These are phyloP conservation scores for Drosophila carrolli DNA, from an alignment of 1,140 invertebrate species.

Conservation along the genomic window DNA sequence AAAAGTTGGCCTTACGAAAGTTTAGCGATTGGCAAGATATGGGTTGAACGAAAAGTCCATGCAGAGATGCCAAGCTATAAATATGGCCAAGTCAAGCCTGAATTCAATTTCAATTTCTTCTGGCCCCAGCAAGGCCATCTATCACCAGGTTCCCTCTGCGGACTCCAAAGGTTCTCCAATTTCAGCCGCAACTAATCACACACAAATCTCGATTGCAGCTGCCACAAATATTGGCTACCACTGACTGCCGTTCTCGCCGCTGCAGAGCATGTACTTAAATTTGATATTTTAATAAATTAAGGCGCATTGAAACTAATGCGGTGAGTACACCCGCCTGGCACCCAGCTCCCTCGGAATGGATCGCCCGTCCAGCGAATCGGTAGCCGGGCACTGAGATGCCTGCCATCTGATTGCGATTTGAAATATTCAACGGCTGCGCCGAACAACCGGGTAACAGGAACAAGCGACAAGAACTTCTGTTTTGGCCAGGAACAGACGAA, in stretches of 20 bases:
- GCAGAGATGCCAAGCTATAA: not conserved
- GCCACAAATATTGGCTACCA: constrained; percentile 51
- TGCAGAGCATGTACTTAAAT: constrained; percentile 67
- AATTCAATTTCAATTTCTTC: constrained; percentile 46
- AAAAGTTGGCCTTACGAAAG: constrained; percentile 6
- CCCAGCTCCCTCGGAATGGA: not conserved
- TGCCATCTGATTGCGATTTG: constrained; percentile 83
- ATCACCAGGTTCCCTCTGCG: constrained; percentile 16
- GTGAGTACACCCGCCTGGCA: constrained; percentile 34
- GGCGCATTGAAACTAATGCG: constrained; percentile 71
- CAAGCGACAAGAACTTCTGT: constrained; percentile 81
- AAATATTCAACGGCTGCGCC: constrained; percentile 75
- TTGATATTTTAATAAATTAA: constrained; percentile 83
- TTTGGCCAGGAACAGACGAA: constrained; percentile 27
- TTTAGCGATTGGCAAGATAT: not conserved
- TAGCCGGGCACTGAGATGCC: constrained; percentile 62
- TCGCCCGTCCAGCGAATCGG: constrained; percentile 24
- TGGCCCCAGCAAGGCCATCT: constrained; percentile 8
- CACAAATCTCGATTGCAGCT: constrained; percentile 49
- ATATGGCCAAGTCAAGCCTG: constrained; percentile 22
- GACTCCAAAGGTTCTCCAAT: constrained; percentile 46
- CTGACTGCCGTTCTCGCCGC: constrained; percentile 17
- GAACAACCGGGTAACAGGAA: constrained; percentile 66
- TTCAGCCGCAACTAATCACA: constrained; percentile 55
- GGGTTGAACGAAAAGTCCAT: not conserved